These are phyloP conservation scores for Cydia pomonella DNA, from an alignment of 1,140 invertebrate genomes.

Conservation along the genomic window DNA sequence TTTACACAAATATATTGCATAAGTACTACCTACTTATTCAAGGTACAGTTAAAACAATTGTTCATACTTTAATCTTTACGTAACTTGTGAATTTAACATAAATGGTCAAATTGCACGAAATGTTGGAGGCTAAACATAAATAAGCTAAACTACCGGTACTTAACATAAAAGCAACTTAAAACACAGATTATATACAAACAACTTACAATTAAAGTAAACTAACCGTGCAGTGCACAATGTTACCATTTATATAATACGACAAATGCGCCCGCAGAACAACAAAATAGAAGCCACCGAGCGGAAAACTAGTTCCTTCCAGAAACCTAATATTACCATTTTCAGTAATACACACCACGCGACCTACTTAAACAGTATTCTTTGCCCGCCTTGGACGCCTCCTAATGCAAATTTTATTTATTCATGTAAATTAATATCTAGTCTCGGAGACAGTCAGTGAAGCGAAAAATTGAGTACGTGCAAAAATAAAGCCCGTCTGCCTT, in stretches of 20 bases:
- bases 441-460: constrained; percentile 70
- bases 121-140: not conserved
- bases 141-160: not conserved
- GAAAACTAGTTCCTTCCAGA: constrained; percentile 30
- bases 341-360: constrained; percentile 37
- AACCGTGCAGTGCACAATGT: not conserved
- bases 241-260: not conserved
- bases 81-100: not conserved
- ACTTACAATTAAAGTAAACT: constrained; percentile 12
- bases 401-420: constrained; percentile 81
- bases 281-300: constrained; percentile 22
- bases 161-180: constrained; percentile 16
- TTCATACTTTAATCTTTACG: not conserved
- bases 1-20: too few relatives aligned
- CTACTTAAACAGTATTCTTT: constrained; percentile 67
- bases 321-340: constrained; percentile 27
- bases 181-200: not conserved
- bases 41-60: not conserved
- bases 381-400: constrained; percentile 65
- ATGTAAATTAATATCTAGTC: constrained; percentile 81
- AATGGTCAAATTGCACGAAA: not conserved
- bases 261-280: constrained; percentile 15
- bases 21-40: not conserved
- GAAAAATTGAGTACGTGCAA: constrained; percentile 79
- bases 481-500: constrained; percentile 63